Evolutionary conservation across 2,113 vertebrate genomes (phyloP).

Genomic region (Podilymbus podiceps): DNA sequence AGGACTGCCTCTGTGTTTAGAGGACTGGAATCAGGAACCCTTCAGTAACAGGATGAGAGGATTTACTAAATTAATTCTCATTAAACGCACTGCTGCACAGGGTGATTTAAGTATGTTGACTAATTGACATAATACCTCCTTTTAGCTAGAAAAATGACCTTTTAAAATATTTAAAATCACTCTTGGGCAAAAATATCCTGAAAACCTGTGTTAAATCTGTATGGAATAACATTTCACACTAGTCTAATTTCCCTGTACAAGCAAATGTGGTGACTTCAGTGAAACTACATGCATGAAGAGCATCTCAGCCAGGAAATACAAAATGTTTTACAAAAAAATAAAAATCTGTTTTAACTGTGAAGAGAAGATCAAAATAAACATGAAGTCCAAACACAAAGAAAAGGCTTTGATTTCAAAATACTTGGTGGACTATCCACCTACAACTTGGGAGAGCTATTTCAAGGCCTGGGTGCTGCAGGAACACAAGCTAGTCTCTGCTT

Average conservation of each 20-base stretch:
- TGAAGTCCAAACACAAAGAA: neutral
- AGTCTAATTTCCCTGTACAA: neutral
- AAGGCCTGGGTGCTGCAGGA: neutral
- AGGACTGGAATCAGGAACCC: neutral
- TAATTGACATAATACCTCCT: neutral
- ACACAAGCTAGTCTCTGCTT: neutral
- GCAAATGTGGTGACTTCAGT: neutral
- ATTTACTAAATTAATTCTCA: slow-evolving; percentile 28
- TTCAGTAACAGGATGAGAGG: neutral
- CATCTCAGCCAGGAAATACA: neutral
- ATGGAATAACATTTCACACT: neutral
- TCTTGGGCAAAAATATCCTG: neutral
- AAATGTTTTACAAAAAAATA: neutral
- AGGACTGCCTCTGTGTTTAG: neutral
- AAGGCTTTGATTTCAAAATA: neutral
- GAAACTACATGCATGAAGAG: neutral
- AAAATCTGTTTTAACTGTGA: neutral
- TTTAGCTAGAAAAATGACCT: slow-evolving; percentile 22
- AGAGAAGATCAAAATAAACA: neutral
- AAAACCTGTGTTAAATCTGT: neutral
- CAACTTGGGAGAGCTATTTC: neutral
- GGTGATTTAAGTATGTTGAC: neutral
- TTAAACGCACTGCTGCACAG: neutral
- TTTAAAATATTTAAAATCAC: slow-evolving; percentile 37
- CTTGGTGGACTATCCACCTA: neutral